Evolutionary conservation across 2,113 vertebrate species (phyloP).

Genomic region (Thamnophis sirtalis): DNA sequence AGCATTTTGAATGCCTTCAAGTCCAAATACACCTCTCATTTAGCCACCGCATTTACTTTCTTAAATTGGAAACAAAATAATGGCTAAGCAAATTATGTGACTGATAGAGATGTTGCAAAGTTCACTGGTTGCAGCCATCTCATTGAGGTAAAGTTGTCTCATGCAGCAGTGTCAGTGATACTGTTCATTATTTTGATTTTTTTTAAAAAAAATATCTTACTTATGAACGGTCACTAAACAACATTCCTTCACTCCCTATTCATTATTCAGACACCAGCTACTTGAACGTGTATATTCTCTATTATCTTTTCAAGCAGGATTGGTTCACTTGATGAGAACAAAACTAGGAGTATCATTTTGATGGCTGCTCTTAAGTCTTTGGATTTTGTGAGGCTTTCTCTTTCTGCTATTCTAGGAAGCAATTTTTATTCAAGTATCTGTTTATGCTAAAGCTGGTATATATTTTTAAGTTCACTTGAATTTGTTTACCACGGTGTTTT

Average conservation of each 20-base stretch:
- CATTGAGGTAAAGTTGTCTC: neutral
- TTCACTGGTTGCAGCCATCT: neutral
- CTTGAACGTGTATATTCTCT: neutral
- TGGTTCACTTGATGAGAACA: neutral
- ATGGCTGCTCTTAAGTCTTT: neutral
- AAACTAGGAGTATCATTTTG: neutral
- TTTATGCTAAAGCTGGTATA: neutral
- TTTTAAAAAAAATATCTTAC: neutral
- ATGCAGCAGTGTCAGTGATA: neutral
- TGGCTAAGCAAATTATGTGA: neutral
- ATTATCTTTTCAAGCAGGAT: neutral
- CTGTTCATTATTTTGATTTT: neutral
- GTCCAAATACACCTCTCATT: neutral
- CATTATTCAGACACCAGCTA: neutral
- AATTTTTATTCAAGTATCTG: neutral
- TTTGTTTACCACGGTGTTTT: neutral
- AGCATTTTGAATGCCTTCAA: neutral
- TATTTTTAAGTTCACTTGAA: neutral
- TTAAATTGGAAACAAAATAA: neutral
- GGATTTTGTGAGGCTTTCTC: neutral
- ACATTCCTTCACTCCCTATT: neutral
- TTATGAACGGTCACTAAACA: neutral
- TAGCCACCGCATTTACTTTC: neutral
- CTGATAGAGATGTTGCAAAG: neutral
- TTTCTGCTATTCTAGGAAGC: neutral